Conservation (phyloP, 1,140 invertebrate genomes). For the Eueides isabella region DNA sequence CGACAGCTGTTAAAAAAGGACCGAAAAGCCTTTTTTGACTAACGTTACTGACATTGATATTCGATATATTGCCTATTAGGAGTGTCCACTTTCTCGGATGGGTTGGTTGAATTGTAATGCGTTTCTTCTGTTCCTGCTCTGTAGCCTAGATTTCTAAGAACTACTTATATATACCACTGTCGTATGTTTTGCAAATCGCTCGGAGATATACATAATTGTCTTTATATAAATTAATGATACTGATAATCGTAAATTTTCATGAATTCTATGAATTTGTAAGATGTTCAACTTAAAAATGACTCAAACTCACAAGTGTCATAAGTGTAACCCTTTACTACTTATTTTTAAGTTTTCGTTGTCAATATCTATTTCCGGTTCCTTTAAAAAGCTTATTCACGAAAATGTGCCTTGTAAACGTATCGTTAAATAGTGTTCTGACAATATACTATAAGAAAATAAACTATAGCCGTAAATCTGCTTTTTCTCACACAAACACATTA, state of each 20-base stretch:
- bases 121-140: constrained; percentile 17
- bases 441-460: background rate
- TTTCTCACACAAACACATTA: background rate
- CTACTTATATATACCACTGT: background rate
- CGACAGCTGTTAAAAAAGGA: background rate
- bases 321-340: too few relatives aligned
- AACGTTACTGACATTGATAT: constrained; percentile 21
- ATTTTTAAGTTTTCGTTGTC: background rate
- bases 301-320: too few relatives aligned
- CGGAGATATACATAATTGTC: background rate
- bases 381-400: too few relatives aligned
- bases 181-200: background rate
- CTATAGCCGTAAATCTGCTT: background rate
- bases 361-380: too few relatives aligned
- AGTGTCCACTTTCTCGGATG: constrained; percentile 34
- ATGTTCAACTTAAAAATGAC: constrained; percentile 3
- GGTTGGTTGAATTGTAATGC: constrained; percentile 24
- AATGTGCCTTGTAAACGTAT: too few relatives aligned
- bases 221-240: background rate
- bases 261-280: background rate
- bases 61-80: constrained; percentile 13
- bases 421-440: background rate
- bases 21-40: background rate
- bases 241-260: background rate
- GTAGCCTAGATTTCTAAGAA: constrained; percentile 24